Evolutionary conservation across 2,888 invertebrate genomes (phyloP).

Genomic region (Pemphredon lugubris): DNA sequence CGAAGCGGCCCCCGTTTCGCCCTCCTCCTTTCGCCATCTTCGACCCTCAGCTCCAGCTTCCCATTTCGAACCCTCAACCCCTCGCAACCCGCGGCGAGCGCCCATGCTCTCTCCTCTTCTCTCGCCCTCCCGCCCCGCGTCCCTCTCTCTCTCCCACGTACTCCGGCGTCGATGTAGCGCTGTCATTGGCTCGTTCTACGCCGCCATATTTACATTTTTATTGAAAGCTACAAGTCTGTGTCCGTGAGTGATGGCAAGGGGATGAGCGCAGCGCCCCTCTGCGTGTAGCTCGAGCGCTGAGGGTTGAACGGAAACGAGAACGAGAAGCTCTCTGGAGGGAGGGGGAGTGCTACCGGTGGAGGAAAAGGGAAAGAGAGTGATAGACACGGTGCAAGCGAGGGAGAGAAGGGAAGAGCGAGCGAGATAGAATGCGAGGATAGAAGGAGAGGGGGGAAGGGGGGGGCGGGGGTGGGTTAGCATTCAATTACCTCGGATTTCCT

Average conservation of each 20-base stretch:
- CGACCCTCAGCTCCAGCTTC: constrained; percentile 62
- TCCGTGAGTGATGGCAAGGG: constrained; percentile 74
- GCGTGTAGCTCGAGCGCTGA: neutral
- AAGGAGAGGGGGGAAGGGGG: constrained; percentile 42
- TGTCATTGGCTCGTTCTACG: constrained; percentile 81
- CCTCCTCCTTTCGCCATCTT: constrained; percentile 64
- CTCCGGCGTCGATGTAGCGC: constrained; percentile 78
- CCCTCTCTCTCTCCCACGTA: constrained; percentile 48
- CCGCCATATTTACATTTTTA: constrained; percentile 82
- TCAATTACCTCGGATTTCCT: constrained; percentile 80
- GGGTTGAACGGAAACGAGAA: constrained; percentile 1
- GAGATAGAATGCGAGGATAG: no score
- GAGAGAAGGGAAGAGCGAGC: constrained; percentile 51
- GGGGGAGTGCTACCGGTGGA: constrained; percentile 1
- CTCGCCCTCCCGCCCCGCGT: constrained; percentile 9
- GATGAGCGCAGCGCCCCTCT: constrained; percentile 57
- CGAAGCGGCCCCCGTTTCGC: constrained; percentile 32
- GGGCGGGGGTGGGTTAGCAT: constrained; percentile 70
- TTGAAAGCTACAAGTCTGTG: constrained; percentile 80
- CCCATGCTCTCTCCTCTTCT: constrained; percentile 13
- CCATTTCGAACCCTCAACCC: constrained; percentile 68
- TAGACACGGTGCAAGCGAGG: constrained; percentile 46
- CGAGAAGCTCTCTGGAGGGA: constrained; percentile 6
- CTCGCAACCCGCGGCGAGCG: constrained; percentile 25
- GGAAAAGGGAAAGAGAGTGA: constrained; percentile 13